phyloP scores from a whole-genome alignment of 1,140 invertebrate species.

The Heliconius himera region DNA sequence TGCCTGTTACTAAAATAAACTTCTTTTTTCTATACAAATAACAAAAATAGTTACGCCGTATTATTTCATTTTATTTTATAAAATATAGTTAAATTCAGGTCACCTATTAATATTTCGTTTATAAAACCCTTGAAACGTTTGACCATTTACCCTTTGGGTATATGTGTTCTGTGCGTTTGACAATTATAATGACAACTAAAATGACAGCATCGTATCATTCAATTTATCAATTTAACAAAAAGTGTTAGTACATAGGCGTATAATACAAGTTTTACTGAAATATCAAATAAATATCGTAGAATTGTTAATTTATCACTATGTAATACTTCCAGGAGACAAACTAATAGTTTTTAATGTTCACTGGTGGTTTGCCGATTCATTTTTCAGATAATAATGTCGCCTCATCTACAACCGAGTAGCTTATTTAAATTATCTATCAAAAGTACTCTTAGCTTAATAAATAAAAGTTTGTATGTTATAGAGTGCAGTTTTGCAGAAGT shows the following conservation, averaged over 20 bases:
- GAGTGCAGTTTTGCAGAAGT: slow-evolving; percentile 67
- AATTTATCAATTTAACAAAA: background rate
- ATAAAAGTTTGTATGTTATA: slow-evolving; percentile 73
- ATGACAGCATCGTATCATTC: background rate
- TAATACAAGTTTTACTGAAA: background rate
- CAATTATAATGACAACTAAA: too few species aligned
- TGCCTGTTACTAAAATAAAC: too few species aligned
- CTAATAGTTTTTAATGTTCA: background rate
- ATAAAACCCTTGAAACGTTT: too few species aligned
- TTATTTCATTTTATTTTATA: too few species aligned
- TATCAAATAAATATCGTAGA: background rate
- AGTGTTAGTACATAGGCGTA: slow-evolving; percentile 4
- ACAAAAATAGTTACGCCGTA: too few species aligned
- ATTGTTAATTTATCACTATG: background rate
- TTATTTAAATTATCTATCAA: slow-evolving; percentile 71
- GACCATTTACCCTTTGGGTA: too few species aligned
- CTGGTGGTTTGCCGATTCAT: slow-evolving; percentile 1
- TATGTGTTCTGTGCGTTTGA: too few species aligned
- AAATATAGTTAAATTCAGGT: too few species aligned
- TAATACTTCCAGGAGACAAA: background rate
- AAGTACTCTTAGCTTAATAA: slow-evolving; percentile 70
- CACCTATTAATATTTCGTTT: too few species aligned
- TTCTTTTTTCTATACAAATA: too few species aligned
- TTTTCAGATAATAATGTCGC: slow-evolving; percentile 59
- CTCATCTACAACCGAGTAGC: slow-evolving; percentile 72